Base-by-base conservation (phyloP, 2,797 vertebrate genomes). In the Anabas testudineus region DNA sequence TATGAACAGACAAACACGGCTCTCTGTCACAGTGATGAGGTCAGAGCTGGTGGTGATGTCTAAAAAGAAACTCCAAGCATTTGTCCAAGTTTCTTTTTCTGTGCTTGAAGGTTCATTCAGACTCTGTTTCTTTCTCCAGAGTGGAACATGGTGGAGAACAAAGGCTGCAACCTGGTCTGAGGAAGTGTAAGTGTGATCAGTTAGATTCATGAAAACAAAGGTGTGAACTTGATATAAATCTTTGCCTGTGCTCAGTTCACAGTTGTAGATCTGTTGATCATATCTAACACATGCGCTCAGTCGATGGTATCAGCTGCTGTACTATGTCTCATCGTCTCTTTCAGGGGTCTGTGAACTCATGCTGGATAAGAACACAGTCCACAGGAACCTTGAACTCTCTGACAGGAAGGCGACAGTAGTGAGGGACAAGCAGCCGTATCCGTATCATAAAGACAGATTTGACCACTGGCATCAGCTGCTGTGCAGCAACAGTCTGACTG, bases 121-220 rank as follows among this genome's bases (percentile, higher is more conserved):
- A 16, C 26, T 12, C 5, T 65, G n/a, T 18, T 64, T 65, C 10
- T 32, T n/a, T 16, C 28, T 65, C 19, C 51, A 65, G 62, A 28
- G 0, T 54, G 15, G 41, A 66, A 2, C 30, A 26, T 28, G 21
- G 41, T 55, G 63, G 52, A 37, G 7, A 55, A 21, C 41, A 66
- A 41, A 36, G 51, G 16, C 42, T 67, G 18, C 39, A 28, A 39
- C 52, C 7, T 37, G 42, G 16, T 26, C 10, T 56, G 32, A 56
- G 30, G 30, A 66, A 46, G 41, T 66, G 63, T 66, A 14, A 66
- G 51, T 65, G 18, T 48, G 16, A 62, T 63, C 34, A 21, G 24
- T 52, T 15, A 28, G 32, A 41, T 41, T 51, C n/a, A 41, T 63
- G 22, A 22, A 28, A 30, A 39, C 58, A 22, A 36, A 30, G n/a